Evolutionary conservation across 2,888 invertebrate genomes (phyloP), one percentile per base, ranked within the genome.

Genomic region (Aradus depressus): DNA sequence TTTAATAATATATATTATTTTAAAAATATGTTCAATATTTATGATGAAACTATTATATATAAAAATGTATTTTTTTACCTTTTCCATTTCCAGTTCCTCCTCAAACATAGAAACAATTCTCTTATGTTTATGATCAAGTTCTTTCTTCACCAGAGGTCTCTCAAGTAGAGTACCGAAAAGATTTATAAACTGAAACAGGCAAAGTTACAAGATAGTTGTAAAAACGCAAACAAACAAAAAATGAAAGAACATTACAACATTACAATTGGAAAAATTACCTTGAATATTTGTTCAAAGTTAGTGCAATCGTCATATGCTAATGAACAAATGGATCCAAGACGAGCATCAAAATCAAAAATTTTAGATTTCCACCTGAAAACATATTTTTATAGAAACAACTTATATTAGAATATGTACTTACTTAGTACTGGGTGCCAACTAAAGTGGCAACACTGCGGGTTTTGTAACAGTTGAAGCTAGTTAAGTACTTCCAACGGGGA

Each of bases 231-330:
- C 10, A 38, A 38, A 12, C 16, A 38, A 8, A 12, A 12, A 12
- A 12, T 38, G 16, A 14, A 38, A 38, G 8, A 38, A 38, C 8
- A 12, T 12, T 12, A 14, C 16, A 38, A 38, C 10, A 31, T 10
- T 31, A 10, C 10, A 10, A 10, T 12, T 12, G 31, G 31, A 31
- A 10, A 31, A 18, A 65, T 52, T 54, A 80, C 73, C 67, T 80
- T 81, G 60, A 78, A 79, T 37, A 73, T 68, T 38, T 74, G 70
- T 58, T 79, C 79, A 6, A 81, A 64, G 28, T 79, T 80, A 58
- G 74, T 72, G 59, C 86, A 87, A 62, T 92, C 91, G 51, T 83
- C 81, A 59, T 89, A 81, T 0, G 84, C 86, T 63, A 84, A 81
- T 10, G 80, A 75, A 62, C 91, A 84, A 55, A 90, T 76, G 16